Percentiles rank a stretch among this genome's conserved stretches.
Conservation (phyloP, 2,888 invertebrate species). For the Drosophila bunnanda region DNA sequence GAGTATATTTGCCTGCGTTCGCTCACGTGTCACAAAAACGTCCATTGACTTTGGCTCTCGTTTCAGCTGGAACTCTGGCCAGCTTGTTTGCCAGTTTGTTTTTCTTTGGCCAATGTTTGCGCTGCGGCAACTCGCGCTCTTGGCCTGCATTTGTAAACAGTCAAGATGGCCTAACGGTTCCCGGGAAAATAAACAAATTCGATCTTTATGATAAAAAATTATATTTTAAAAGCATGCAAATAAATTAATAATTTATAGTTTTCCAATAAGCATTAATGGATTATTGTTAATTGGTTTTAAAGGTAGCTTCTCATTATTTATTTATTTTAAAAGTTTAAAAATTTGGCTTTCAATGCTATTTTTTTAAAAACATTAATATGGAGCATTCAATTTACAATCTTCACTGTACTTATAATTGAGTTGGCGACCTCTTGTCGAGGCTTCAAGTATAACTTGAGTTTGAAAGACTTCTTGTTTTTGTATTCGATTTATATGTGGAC, state of each 20-base stretch:
- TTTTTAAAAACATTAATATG: too few species aligned
- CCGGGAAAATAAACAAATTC: not conserved
- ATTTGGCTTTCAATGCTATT: too few species aligned
- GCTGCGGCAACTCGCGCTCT: constrained; percentile 34
- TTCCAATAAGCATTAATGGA: not conserved
- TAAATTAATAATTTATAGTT: not conserved
- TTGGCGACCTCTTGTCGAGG: constrained; percentile 44
- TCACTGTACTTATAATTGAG: constrained; percentile 39
- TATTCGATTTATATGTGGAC: constrained; percentile 47
- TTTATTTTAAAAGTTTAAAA: too few species aligned
- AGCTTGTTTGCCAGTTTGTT: constrained; percentile 51
- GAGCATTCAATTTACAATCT: not conserved
- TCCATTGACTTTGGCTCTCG: constrained; percentile 42
- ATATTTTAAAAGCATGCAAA: not conserved
- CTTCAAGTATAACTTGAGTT: constrained; percentile 10
- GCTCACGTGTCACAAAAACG: constrained; percentile 63
- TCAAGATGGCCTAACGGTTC: not conserved
- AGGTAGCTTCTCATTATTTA: too few species aligned
- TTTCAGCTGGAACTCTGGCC: constrained; percentile 25
- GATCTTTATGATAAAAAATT: not conserved
- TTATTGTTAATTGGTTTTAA: too few species aligned
- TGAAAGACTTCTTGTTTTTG: not conserved
- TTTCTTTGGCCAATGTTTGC: constrained; percentile 56
- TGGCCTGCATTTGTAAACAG: constrained; percentile 29
- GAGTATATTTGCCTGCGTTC: constrained; percentile 25